Percentiles rank a stretch among this genome's conserved stretches.
Evolutionary conservation across 2,888 invertebrate genomes (phyloP).

Genomic region (Andrena bicolor): DNA sequence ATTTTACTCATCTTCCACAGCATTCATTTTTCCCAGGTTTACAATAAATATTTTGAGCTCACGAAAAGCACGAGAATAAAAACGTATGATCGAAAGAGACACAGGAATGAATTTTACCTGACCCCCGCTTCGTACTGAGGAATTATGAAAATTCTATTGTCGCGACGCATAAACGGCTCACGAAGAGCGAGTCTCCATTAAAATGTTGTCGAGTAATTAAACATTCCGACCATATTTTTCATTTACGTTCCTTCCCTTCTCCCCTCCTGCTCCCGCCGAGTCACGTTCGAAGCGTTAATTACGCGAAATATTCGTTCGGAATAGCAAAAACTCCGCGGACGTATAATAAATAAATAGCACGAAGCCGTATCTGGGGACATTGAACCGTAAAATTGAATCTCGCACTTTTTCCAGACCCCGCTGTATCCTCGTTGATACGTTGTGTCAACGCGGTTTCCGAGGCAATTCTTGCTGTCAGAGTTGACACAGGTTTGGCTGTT

Average conservation of each 20-base stretch:
- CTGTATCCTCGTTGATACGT: conserved; percentile 18
- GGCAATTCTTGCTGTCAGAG: conserved; percentile 19
- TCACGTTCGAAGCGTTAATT: conserved; percentile 39
- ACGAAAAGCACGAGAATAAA: no score
- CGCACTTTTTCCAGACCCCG: not conserved
- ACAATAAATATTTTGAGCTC: no score
- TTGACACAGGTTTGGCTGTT: conserved; percentile 43
- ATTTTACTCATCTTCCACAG: no score
- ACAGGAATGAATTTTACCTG: not conserved
- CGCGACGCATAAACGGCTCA: not conserved
- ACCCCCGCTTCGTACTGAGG: not conserved
- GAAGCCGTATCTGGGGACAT: not conserved
- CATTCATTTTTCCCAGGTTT: no score
- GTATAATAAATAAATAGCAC: conserved; percentile 21
- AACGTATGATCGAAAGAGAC: no score
- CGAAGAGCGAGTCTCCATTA: conserved; percentile 19
- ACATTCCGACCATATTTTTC: conserved; percentile 42
- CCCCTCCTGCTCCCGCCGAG: not conserved
- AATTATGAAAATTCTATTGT: conserved; percentile 23
- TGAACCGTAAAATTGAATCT: conserved; percentile 24
- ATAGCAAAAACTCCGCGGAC: conserved; percentile 6
- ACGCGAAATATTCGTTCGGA: conserved; percentile 36
- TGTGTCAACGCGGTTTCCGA: conserved; percentile 26
- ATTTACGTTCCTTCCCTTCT: not conserved
- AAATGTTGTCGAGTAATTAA: conserved; percentile 51